Evolutionary conservation across 2,888 invertebrate genomes (phyloP).

Genomic region (Apodemia hepburni): DNA sequence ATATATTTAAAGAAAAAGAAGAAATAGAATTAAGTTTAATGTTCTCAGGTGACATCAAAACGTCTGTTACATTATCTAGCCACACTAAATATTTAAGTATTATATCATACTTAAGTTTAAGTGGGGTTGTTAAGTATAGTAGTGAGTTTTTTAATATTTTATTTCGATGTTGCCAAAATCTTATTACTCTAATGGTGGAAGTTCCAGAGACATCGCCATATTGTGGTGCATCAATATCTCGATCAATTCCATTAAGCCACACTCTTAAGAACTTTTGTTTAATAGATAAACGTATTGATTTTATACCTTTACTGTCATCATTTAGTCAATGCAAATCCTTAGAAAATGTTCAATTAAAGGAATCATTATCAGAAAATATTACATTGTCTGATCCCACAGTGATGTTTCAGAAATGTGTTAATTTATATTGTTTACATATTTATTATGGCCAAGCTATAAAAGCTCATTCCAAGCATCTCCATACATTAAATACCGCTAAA

Average conservation of each 20-base stretch:
- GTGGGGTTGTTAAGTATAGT: conserved; percentile 44
- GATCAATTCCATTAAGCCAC: conserved; percentile 42
- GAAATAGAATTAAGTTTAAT: conserved; percentile 42
- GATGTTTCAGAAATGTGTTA: conserved; percentile 48
- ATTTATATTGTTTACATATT: conserved; percentile 51
- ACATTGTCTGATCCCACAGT: conserved; percentile 42
- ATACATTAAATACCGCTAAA: conserved; percentile 45
- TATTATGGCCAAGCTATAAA: conserved; percentile 41
- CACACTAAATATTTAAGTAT: conserved; percentile 49
- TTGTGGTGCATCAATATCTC: conserved; percentile 40
- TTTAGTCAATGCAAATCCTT: conserved; percentile 50
- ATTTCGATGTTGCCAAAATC: conserved; percentile 48
- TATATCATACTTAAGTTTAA: conserved; percentile 55
- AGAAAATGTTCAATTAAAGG: conserved; percentile 51
- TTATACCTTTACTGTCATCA: conserved; percentile 44
- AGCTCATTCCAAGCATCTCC: conserved; percentile 35
- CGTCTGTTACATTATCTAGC: conserved; percentile 41
- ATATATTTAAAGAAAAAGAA: conserved; percentile 41
- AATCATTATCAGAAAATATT: conserved; percentile 31
- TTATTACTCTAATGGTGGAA: conserved; percentile 52
- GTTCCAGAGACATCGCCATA: conserved; percentile 36
- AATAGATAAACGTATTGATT: conserved; percentile 48
- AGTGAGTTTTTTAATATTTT: conserved; percentile 54
- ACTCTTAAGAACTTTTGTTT: conserved; percentile 55
- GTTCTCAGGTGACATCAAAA: conserved; percentile 39